Evolutionary conservation across 2,113 vertebrate genomes (phyloP), one percentile per base, ranked within the genome.

Genomic region (Stictonetta naevosa): DNA sequence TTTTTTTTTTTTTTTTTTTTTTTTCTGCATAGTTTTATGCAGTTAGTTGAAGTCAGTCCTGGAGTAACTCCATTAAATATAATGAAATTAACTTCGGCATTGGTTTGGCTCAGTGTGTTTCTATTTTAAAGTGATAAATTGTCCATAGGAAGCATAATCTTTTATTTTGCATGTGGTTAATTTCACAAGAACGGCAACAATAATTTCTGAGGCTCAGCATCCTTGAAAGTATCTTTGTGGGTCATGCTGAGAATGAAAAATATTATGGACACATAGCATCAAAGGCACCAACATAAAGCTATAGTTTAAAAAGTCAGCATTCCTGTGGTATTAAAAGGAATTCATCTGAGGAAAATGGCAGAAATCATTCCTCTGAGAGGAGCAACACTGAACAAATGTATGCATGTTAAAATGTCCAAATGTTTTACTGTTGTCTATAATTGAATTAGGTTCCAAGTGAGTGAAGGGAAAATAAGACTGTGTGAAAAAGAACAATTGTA

Each of bases 321-420:
- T 92, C 86, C 75, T 95, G 77, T 88, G 92, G 77, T 67, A 63
- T 94, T 88, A 86, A 84, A 91, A 93, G 29, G 93, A 76, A 88
- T 71, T 94, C 62, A 91, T 88, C 44, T 89, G 67, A 95, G 67
- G 63, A 94, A 82, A 96, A 58, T 81, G 26, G 13, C 73, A 90
- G 55, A 92, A 93, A 91, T 92, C 46, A 59, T 96, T 90, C 33
- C 14, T 73, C 17, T 52, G 31, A 81, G 74, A 87, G 38, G 6
- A 63, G 5, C 53, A 64, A 56, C 46, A 38, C 67, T 83, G 72
- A 82, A 31, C 36, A 95, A 92, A 92, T 81, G 8, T 75, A 50
- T 66, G 34, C 16, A 36, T 48, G 55, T 92, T 77, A 78, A 71
- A 78, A 36, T 48, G 59, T 93, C 56, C 83, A 67, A 91, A 55